These are phyloP conservation scores for Macrotus californicus DNA, from an alignment of 2,113 vertebrate species.

Conservation along the genomic window DNA sequence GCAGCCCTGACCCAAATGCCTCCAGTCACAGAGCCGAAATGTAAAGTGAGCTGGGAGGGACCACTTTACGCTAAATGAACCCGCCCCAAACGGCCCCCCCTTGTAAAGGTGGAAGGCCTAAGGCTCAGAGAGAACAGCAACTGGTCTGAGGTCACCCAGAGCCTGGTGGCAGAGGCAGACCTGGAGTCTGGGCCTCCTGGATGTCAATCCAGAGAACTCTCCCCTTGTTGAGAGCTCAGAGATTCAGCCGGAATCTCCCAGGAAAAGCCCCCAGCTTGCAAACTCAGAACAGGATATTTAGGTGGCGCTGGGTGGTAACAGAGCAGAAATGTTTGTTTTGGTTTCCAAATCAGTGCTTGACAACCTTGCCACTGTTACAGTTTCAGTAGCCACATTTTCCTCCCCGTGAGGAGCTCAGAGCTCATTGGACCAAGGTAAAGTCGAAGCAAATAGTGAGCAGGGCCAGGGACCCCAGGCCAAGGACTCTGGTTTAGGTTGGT, in stretches of 20 bases:
- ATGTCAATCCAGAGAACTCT: background rate
- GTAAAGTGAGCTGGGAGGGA: background rate
- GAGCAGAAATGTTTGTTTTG: slow-evolving; percentile 63
- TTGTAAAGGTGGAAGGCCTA: background rate
- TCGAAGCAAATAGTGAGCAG: background rate
- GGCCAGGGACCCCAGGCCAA: background rate
- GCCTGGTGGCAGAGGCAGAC: background rate
- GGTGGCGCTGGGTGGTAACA: slow-evolving; percentile 31
- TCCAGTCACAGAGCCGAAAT: background rate
- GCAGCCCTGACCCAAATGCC: background rate
- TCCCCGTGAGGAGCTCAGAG: background rate
- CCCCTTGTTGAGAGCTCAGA: background rate
- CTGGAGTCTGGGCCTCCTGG: background rate
- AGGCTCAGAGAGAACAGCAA: background rate
- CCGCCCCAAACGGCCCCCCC: fast-evolving
- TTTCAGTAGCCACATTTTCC: slow-evolving; percentile 39
- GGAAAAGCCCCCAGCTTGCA: slow-evolving; percentile 50
- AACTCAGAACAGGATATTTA: slow-evolving; percentile 42
- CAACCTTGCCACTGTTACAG: slow-evolving; percentile 21
- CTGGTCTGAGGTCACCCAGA: background rate
- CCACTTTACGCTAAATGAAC: background rate
- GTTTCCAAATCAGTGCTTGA: slow-evolving; percentile 68
- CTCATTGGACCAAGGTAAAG: background rate
- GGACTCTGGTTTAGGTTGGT: background rate
- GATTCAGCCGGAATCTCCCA: background rate